phyloP scores from a whole-genome alignment of 2,888 invertebrate genomes.

The Cantharis rufa region DNA sequence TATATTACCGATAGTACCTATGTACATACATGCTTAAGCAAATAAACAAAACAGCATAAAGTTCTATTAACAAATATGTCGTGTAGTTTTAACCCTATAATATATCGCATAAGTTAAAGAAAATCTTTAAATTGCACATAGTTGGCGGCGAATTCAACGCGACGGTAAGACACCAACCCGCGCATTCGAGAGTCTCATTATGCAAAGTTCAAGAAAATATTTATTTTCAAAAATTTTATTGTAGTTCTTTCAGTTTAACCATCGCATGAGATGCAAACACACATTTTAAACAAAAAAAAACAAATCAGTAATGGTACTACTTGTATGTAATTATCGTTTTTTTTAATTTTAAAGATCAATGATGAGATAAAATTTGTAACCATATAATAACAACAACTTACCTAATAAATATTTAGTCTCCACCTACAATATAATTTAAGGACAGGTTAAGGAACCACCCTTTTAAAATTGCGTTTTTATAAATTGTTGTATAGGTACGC shows the following conservation, averaged over 20 bases:
- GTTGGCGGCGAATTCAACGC: conserved; percentile 34
- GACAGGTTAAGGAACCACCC: conserved; percentile 22
- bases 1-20: background rate
- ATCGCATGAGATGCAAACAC: background rate
- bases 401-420: conserved; percentile 32
- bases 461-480: conserved; percentile 25
- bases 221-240: background rate
- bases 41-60: background rate
- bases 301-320: background rate
- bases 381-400: conserved; percentile 22
- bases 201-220: background rate
- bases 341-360: conserved; percentile 27
- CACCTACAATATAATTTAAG: conserved; percentile 31
- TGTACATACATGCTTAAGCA: background rate
- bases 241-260: background rate
- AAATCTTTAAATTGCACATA: background rate
- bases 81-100: background rate
- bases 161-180: conserved; percentile 38
- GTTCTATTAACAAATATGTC: background rate
- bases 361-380: conserved; percentile 23
- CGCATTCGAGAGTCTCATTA: background rate
- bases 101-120: background rate
- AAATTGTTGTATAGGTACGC: conserved; percentile 8
- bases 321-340: conserved; percentile 17
- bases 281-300: background rate